Percentiles rank a stretch among this genome's conserved stretches.
These are phyloP conservation scores for Eupeodes latifasciatus DNA, from an alignment of 2,888 invertebrate species.

Conservation along the genomic window DNA sequence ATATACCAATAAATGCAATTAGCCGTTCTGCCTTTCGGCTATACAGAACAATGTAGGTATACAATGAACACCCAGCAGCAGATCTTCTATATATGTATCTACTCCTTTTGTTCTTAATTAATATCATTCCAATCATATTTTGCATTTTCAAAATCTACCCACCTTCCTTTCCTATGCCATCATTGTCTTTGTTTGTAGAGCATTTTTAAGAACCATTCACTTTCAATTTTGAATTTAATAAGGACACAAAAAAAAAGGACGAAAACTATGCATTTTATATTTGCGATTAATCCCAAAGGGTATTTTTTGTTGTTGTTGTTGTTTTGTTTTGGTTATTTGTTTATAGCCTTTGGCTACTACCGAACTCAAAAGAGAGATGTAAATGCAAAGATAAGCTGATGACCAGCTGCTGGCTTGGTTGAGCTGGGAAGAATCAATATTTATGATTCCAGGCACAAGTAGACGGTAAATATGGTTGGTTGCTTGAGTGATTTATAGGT, in stretches of 20 bases:
- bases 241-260: constrained; percentile 19
- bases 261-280: constrained; percentile 13
- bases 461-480: constrained; percentile 58
- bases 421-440: constrained; percentile 60
- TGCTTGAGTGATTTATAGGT: constrained; percentile 69
- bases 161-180: too few species aligned
- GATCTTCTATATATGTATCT: constrained; percentile 40
- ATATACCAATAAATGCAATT: constrained; percentile 45
- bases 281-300: constrained; percentile 49
- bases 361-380: constrained; percentile 56
- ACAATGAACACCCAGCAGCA: not conserved
- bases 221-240: constrained; percentile 44
- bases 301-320: not conserved
- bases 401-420: constrained; percentile 54
- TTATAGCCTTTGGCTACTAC: constrained; percentile 42
- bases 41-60: not conserved
- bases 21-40: not conserved
- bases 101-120: constrained; percentile 48
- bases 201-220: constrained; percentile 50
- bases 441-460: constrained; percentile 63
- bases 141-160: constrained; percentile 49
- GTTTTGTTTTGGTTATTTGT: not conserved
- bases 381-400: constrained; percentile 71
- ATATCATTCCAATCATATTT: constrained; percentile 60
- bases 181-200: constrained; percentile 39